phyloP scores from a whole-genome alignment of 2,797 vertebrate species.

The Bovichtus diacanthus region DNA sequence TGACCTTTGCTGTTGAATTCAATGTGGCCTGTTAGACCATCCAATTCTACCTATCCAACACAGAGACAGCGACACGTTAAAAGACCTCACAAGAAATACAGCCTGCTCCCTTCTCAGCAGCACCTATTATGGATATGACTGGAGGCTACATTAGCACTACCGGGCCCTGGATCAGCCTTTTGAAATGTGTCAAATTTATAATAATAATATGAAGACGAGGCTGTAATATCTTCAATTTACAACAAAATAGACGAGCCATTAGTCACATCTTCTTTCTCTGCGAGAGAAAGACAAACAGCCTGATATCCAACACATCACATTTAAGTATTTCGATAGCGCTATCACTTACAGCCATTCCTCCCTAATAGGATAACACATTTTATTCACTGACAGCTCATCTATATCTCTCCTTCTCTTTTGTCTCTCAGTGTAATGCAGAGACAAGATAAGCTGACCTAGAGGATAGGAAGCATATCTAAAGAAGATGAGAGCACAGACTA shows the following conservation, averaged over 20 bases:
- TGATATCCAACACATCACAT: conserved; percentile 49
- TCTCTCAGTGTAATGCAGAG: conserved; percentile 39
- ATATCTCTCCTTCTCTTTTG: conserved; percentile 54
- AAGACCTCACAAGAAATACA: background rate
- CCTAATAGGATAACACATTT: conserved; percentile 51
- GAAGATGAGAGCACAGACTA: conserved; percentile 11
- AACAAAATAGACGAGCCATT: conserved; percentile 36
- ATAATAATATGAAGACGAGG: conserved; percentile 29
- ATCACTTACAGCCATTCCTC: conserved; percentile 52
- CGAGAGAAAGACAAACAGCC: conserved; percentile 43
- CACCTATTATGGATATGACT: conserved; percentile 12
- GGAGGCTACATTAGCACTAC: conserved; percentile 12
- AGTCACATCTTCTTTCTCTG: conserved; percentile 26
- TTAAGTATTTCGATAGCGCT: conserved; percentile 42
- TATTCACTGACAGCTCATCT: conserved; percentile 59
- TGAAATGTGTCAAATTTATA: conserved; percentile 40
- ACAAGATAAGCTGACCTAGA: conserved; percentile 53
- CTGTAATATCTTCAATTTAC: conserved; percentile 35
- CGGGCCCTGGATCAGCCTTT: conserved; percentile 16
- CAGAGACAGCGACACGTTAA: conserved; percentile 76
- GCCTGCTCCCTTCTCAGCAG: conserved; percentile 4
- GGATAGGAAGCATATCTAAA: conserved; percentile 29
- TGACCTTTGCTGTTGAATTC: conserved; percentile 99
- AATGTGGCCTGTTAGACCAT: conserved; percentile 98
- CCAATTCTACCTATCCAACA: conserved; percentile 98